Evolutionary conservation across 1,140 invertebrate genomes (phyloP).

Genomic region (Ericerus pela): DNA sequence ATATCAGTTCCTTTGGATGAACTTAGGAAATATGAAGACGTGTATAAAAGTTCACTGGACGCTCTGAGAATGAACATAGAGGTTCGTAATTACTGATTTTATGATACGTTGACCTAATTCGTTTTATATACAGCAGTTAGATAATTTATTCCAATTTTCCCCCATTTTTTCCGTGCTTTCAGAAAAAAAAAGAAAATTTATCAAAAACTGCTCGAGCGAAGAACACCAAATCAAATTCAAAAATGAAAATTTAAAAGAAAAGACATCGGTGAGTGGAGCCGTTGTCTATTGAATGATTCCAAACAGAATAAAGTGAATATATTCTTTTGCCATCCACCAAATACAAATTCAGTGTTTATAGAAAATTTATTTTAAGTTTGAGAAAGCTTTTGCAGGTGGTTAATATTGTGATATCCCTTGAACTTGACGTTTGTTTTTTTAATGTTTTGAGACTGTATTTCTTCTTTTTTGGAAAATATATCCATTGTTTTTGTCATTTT

Average conservation of each 20-base stretch:
- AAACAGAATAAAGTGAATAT: not conserved
- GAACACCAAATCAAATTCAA: not conserved
- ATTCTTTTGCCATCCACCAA: too few relatives aligned
- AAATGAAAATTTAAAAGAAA: not conserved
- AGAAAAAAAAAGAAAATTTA: not conserved
- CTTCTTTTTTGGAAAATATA: too few relatives aligned
- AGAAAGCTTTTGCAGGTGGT: too few relatives aligned
- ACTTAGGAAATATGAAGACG: slow-evolving; percentile 27
- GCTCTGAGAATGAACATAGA: slow-evolving; percentile 16
- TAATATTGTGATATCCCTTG: too few relatives aligned
- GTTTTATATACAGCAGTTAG: not conserved
- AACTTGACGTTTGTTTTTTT: too few relatives aligned
- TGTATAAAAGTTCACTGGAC: slow-evolving; percentile 19
- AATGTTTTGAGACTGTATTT: too few relatives aligned
- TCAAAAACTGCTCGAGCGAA: not conserved
- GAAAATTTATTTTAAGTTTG: too few relatives aligned
- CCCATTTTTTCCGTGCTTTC: not conserved
- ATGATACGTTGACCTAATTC: not conserved
- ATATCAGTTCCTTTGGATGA: slow-evolving; percentile 22
- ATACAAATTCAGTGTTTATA: too few relatives aligned
- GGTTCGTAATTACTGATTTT: slow-evolving; percentile 16
- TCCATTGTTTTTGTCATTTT: too few relatives aligned
- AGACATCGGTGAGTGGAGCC: not conserved
- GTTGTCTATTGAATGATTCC: not conserved
- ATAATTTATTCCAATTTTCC: not conserved